Conservation (phyloP, 1,140 invertebrate species). For the Yoshiicerus persimilis region DNA sequence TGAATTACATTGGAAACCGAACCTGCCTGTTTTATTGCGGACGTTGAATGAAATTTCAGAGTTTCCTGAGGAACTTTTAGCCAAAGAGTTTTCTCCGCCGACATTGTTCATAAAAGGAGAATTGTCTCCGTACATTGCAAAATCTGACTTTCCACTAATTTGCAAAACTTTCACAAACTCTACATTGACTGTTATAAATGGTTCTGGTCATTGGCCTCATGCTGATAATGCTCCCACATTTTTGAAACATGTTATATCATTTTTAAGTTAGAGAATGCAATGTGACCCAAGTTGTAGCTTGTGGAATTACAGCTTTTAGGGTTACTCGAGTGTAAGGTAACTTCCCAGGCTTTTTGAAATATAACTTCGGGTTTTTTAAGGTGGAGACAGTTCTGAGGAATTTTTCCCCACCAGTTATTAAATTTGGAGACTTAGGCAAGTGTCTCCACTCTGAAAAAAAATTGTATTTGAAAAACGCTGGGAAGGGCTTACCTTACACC, state of each 20-base stretch:
- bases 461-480: too few species aligned
- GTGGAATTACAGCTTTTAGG: not conserved
- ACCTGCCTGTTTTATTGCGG: slow-evolving; percentile 68
- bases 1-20: slow-evolving; percentile 70
- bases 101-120: slow-evolving; percentile 80
- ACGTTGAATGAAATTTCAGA: slow-evolving; percentile 66
- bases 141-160: slow-evolving; percentile 66
- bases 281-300: not conserved
- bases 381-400: too few species aligned
- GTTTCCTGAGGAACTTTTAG: slow-evolving; percentile 60
- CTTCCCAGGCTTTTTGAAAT: too few species aligned
- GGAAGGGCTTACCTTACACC: too few species aligned
- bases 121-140: slow-evolving; percentile 74
- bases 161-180: slow-evolving; percentile 74
- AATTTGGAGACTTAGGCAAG: too few species aligned
- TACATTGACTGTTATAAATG: slow-evolving; percentile 70
- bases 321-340: too few species aligned
- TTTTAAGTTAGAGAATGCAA: slow-evolving; percentile 30
- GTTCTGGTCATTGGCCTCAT: slow-evolving; percentile 90
- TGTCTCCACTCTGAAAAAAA: too few species aligned
- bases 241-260: slow-evolving; percentile 58
- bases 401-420: too few species aligned
- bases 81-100: slow-evolving; percentile 64
- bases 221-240: slow-evolving; percentile 84
- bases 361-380: too few species aligned